phyloP scores from a whole-genome alignment of 2,113 vertebrate genomes.

The Limnothrissa miodon region DNA sequence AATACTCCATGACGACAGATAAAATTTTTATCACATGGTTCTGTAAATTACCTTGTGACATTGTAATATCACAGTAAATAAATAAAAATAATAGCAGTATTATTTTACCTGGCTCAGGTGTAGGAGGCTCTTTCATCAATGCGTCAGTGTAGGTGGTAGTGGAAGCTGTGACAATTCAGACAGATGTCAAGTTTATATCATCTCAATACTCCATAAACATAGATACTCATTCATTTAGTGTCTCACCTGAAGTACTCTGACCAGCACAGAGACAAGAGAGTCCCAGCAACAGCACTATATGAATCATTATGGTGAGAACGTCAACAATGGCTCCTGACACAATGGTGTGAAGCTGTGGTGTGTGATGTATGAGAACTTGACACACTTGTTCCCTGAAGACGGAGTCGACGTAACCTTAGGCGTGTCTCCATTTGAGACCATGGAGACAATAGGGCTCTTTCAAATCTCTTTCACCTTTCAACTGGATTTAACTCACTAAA shows the following conservation, averaged over 20 bases:
- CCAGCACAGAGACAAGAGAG: slow-evolving; percentile 43
- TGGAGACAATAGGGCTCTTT: background rate
- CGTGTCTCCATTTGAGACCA: background rate
- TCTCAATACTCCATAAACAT: background rate
- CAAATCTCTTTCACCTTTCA: too few relatives aligned
- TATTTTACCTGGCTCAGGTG: background rate
- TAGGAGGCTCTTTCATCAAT: background rate
- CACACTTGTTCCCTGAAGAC: background rate
- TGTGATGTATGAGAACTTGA: background rate
- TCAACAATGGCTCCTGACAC: background rate
- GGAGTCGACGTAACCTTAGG: background rate
- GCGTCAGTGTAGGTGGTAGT: background rate
- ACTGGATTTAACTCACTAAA: too few relatives aligned
- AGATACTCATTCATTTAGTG: background rate
- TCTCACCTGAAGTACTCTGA: slow-evolving; percentile 29
- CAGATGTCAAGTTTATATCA: background rate
- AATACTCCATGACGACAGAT: background rate
- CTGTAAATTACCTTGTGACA: too few relatives aligned
- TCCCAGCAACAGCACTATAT: slow-evolving; percentile 44
- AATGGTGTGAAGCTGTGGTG: background rate
- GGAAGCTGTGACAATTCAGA: background rate
- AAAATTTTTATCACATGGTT: too few relatives aligned
- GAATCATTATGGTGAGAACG: slow-evolving; percentile 45
- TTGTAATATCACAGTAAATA: background rate
- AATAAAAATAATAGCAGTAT: background rate